These are phyloP conservation scores for Hucho hucho DNA, from an alignment of 2,113 vertebrate species.

Conservation along the genomic window DNA sequence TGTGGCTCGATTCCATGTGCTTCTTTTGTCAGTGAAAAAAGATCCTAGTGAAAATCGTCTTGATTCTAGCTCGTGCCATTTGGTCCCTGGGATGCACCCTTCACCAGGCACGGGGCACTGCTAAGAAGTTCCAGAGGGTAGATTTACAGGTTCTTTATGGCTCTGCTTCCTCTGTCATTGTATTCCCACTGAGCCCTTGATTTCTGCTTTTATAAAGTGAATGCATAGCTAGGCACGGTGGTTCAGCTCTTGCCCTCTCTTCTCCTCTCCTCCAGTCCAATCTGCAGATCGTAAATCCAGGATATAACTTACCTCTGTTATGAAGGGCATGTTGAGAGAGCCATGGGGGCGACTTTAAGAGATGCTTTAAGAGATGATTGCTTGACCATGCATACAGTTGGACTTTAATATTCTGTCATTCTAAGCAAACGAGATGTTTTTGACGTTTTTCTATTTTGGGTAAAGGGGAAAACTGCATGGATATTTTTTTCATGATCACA, in stretches of 20 bases:
- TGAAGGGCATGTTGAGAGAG: slow-evolving; percentile 60
- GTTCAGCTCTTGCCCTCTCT: slow-evolving; percentile 41
- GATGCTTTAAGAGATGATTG: slow-evolving; percentile 64
- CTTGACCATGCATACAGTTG: slow-evolving; percentile 64
- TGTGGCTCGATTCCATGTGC: not conserved
- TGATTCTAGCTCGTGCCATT: slow-evolving; percentile 40
- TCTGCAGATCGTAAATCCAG: slow-evolving; percentile 70
- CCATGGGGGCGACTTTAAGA: slow-evolving; percentile 66
- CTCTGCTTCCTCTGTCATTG: slow-evolving; percentile 42
- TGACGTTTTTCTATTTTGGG: slow-evolving; percentile 18
- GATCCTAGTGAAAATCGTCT: slow-evolving; percentile 5
- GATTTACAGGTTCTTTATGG: slow-evolving; percentile 59
- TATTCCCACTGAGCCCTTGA: slow-evolving; percentile 59
- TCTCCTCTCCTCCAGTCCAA: slow-evolving; percentile 46
- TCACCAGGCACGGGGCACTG: slow-evolving; percentile 49
- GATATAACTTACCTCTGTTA: slow-evolving; percentile 52
- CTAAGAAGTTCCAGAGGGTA: slow-evolving; percentile 50
- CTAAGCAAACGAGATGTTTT: slow-evolving; percentile 42
- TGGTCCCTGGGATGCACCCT: slow-evolving; percentile 34
- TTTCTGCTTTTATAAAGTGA: slow-evolving; percentile 58
- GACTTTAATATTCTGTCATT: slow-evolving; percentile 55
- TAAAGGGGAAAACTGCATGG: not conserved
- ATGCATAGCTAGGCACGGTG: slow-evolving; percentile 34
- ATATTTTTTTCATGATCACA: not conserved
- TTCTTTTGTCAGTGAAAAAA: not conserved